Evolutionary conservation across 2,797 vertebrate species (phyloP).

Genomic region (Mormyrus proboscirostris): DNA sequence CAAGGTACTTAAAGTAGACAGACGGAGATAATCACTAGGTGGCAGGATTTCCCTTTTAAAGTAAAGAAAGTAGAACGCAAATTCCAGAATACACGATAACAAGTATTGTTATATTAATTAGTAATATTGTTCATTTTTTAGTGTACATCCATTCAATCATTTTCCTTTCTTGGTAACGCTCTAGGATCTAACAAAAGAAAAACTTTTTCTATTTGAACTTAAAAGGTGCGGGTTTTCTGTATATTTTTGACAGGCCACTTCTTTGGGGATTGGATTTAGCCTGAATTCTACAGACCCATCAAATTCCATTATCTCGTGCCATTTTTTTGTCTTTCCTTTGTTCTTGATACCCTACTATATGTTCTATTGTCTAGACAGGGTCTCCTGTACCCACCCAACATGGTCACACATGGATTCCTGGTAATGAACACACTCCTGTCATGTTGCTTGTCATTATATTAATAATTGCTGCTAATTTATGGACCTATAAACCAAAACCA

Average conservation of each 20-base stretch:
- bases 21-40: slow-evolving; percentile 34
- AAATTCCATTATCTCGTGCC: slow-evolving; percentile 28
- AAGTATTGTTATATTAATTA: neutral
- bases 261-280: slow-evolving; percentile 25
- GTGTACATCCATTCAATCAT: neutral
- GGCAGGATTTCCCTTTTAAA: slow-evolving; percentile 36
- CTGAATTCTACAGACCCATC: slow-evolving; percentile 5
- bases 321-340: slow-evolving; percentile 28
- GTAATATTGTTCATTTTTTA: neutral
- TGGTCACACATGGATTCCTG: slow-evolving; percentile 45
- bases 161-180: neutral
- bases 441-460: slow-evolving; percentile 35
- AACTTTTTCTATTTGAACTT: neutral
- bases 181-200: neutral
- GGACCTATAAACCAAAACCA: slow-evolving; percentile 34
- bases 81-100: neutral
- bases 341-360: slow-evolving; percentile 39
- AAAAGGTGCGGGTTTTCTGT: slow-evolving; percentile 7
- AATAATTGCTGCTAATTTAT: slow-evolving; percentile 49
- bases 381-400: slow-evolving; percentile 39
- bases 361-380: slow-evolving; percentile 33
- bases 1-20: neutral
- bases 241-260: neutral
- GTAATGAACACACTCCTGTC: slow-evolving; percentile 37
- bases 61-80: neutral